Evolutionary conservation across 2,888 invertebrate genomes (phyloP).

Genomic region (Tiliacea aurago): DNA sequence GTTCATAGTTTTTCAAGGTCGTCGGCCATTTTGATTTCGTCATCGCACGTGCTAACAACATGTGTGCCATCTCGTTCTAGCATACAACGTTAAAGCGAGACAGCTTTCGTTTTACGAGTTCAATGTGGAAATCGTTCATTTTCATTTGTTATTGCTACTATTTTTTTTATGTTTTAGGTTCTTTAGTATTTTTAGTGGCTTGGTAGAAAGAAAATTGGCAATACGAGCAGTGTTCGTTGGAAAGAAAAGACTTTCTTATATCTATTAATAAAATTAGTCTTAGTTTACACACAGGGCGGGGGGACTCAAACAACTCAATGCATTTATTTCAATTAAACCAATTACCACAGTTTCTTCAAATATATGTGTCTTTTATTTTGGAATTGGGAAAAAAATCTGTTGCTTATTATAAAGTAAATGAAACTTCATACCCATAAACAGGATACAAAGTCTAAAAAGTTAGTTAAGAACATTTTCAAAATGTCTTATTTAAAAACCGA

Average conservation of each 20-base stretch:
- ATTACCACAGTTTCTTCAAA: too few species aligned
- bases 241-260: background rate
- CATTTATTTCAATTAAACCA: too few species aligned
- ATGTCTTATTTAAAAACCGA: too few species aligned
- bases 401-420: too few species aligned
- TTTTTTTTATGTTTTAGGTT: constrained; percentile 30
- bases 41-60: constrained; percentile 46
- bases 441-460: too few species aligned
- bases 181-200: constrained; percentile 1
- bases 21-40: constrained; percentile 55
- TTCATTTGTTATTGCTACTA: constrained; percentile 37
- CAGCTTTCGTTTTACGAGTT: constrained; percentile 41
- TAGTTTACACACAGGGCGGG: too few species aligned
- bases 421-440: too few species aligned
- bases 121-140: constrained; percentile 26
- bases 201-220: background rate
- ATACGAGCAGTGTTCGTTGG: background rate
- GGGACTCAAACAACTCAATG: too few species aligned
- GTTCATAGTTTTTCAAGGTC: constrained; percentile 58
- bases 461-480: too few species aligned
- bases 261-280: too few species aligned
- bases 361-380: too few species aligned
- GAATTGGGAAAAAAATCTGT: too few species aligned
- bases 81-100: constrained; percentile 14
- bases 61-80: constrained; percentile 19